Conservation (phyloP, 1,140 invertebrate species). For the Calliphora vicina region DNA sequence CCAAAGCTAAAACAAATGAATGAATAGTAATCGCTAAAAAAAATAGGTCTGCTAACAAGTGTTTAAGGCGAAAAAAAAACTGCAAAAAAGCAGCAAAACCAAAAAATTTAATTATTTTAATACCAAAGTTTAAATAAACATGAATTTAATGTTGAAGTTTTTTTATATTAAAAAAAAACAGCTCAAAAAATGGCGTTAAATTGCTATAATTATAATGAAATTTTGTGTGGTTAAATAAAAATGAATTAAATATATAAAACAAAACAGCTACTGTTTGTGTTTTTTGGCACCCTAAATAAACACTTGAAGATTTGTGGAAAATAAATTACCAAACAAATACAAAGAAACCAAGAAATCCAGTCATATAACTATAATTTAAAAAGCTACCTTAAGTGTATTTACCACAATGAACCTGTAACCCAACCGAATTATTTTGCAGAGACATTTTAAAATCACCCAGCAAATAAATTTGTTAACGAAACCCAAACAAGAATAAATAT, state of each 20-base stretch:
- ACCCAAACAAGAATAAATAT: too few relatives aligned
- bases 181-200: conserved; percentile 14
- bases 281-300: conserved; percentile 1
- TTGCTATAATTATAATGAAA: conserved; percentile 29
- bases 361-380: neutral
- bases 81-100: too few relatives aligned
- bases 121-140: conserved; percentile 3
- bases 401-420: neutral
- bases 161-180: neutral
- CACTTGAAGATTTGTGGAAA: conserved; percentile 9
- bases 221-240: neutral
- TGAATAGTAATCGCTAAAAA: neutral
- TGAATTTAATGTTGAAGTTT: neutral
- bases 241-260: neutral
- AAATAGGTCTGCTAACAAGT: conserved; percentile 5
- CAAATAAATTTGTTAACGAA: neutral
- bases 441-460: neutral
- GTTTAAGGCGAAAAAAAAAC: neutral
- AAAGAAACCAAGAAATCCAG: neutral
- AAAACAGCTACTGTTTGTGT: conserved; percentile 28
- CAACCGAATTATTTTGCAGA: neutral
- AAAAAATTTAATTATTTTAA: conserved; percentile 20
- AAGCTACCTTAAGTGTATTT: neutral
- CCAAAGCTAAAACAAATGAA: neutral
- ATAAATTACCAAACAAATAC: neutral